These are phyloP conservation scores for Xanthostigma xanthostigma DNA, from an alignment of 2,888 invertebrate species.

Conservation along the genomic window DNA sequence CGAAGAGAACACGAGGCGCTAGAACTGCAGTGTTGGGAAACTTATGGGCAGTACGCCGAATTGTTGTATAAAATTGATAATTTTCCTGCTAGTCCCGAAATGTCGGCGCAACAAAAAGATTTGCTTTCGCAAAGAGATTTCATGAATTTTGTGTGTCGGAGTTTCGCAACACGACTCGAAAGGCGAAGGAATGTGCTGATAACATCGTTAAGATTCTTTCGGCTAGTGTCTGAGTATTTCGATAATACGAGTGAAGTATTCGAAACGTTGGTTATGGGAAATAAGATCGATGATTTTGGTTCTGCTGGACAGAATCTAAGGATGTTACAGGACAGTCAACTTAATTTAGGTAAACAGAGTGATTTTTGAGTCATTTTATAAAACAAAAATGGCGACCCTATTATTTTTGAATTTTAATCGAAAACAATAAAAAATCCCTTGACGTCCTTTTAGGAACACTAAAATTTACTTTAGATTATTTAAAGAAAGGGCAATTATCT, in stretches of 20 bases:
- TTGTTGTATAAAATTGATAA: conserved; percentile 54
- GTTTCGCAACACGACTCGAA: conserved; percentile 60
- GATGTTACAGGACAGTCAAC: conserved; percentile 44
- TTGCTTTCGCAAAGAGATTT: conserved; percentile 59
- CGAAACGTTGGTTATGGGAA: conserved; percentile 48
- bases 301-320: conserved; percentile 38
- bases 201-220: conserved; percentile 59
- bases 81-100: conserved; percentile 31
- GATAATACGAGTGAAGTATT: conserved; percentile 51
- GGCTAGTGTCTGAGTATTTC: conserved; percentile 58
- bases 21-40: conserved; percentile 61
- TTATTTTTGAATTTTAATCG: no score
- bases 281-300: conserved; percentile 38
- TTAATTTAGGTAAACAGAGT: conserved; percentile 36
- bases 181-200: conserved; percentile 56
- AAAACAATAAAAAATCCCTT: no score
- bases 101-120: conserved; percentile 36
- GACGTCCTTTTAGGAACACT: no score
- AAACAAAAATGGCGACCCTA: no score
- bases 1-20: conserved; percentile 58
- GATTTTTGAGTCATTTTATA: not conserved
- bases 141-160: conserved; percentile 68
- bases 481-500: no score
- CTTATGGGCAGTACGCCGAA: conserved; percentile 66
- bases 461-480: no score